These are phyloP conservation scores for Lithodes maja DNA, from an alignment of 2,888 invertebrate species.

Conservation along the genomic window DNA sequence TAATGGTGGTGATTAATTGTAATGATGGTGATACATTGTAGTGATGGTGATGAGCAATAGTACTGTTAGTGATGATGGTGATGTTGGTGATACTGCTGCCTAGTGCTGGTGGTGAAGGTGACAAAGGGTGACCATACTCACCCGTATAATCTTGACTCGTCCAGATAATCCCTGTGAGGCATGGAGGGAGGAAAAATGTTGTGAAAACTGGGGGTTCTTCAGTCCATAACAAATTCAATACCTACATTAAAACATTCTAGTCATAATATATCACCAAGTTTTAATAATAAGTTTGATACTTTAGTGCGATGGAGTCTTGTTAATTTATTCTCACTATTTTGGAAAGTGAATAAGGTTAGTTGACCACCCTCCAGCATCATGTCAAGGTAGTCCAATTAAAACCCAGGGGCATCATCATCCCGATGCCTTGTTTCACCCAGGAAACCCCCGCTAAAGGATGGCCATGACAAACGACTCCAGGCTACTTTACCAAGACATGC, in stretches of 20 bases:
- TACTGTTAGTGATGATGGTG: neutral
- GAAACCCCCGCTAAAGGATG: too few relatives aligned
- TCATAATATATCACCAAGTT: neutral
- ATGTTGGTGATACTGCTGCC: neutral
- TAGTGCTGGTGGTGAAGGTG: conserved; percentile 3
- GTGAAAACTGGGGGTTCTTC: conserved; percentile 57
- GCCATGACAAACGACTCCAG: too few relatives aligned
- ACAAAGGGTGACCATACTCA: conserved; percentile 55
- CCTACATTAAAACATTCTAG: neutral
- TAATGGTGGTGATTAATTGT: too few relatives aligned
- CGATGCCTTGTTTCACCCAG: too few relatives aligned
- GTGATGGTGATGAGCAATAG: too few relatives aligned
- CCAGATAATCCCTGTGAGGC: conserved; percentile 69
- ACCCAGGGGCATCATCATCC: too few relatives aligned
- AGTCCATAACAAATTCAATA: neutral
- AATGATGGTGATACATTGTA: too few relatives aligned
- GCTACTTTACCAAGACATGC: too few relatives aligned
- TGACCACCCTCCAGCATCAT: neutral
- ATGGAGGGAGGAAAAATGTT: conserved; percentile 55
- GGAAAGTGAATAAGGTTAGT: neutral
- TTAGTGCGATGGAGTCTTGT: too few relatives aligned
- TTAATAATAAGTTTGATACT: too few relatives aligned
- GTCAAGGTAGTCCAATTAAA: too few relatives aligned
- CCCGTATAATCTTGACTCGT: conserved; percentile 70
- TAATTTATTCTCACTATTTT: neutral